Evolutionary conservation across 2,113 vertebrate genomes (phyloP).

Genomic region (Elachura formosa): DNA sequence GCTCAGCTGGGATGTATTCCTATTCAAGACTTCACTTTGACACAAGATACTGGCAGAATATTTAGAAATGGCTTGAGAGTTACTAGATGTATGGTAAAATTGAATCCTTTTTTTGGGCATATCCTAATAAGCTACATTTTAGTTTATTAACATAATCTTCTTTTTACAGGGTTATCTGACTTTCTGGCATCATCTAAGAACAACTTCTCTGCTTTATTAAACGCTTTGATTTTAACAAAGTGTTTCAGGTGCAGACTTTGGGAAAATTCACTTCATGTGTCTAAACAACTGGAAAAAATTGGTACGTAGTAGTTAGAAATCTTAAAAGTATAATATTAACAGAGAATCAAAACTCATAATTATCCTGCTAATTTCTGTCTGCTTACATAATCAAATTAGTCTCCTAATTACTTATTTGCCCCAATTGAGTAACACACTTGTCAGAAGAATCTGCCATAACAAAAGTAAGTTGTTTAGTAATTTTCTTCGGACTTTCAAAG

Average conservation of each 20-base stretch:
- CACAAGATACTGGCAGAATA: slow-evolving; percentile 90
- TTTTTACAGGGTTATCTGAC: slow-evolving; percentile 85
- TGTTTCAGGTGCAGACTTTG: slow-evolving; percentile 94
- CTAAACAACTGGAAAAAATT: slow-evolving; percentile 96
- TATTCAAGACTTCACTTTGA: slow-evolving; percentile 92
- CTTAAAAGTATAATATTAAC: neutral
- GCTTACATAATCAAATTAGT: neutral
- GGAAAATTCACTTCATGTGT: slow-evolving; percentile 91
- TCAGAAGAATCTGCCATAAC: neutral
- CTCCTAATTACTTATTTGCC: neutral
- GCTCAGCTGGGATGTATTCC: slow-evolving; percentile 91
- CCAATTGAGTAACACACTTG: neutral
- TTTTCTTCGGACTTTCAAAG: neutral
- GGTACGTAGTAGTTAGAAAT: slow-evolving; percentile 71
- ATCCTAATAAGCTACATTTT: neutral
- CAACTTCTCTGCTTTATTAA: slow-evolving; percentile 81
- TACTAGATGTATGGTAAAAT: slow-evolving; percentile 85
- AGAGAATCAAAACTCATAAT: neutral
- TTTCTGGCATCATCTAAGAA: slow-evolving; percentile 80
- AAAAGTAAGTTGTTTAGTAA: neutral
- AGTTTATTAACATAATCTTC: slow-evolving; percentile 5
- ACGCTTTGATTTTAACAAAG: slow-evolving; percentile 87
- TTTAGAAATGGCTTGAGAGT: slow-evolving; percentile 90
- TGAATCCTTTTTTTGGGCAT: neutral
- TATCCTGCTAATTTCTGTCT: neutral